Evolutionary conservation across 2,113 vertebrate species (phyloP), one percentile per base, ranked within the genome.

Genomic region (Circaetus gallicus): DNA sequence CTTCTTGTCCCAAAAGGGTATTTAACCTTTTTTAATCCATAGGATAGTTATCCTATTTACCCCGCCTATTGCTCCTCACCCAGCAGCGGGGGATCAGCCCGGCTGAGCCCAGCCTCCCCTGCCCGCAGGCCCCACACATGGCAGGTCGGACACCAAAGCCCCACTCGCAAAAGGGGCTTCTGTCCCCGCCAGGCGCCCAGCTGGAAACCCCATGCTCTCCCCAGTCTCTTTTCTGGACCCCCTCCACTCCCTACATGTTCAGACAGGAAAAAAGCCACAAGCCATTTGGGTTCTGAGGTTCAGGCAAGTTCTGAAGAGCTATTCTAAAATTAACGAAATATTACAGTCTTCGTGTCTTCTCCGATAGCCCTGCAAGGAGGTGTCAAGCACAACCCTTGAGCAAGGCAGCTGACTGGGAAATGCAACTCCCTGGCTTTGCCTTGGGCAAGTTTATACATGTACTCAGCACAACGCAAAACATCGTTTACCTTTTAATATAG

Each of bases 371-470:
- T 85, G 66, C 69, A 42, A 79, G 50, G 65, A 53, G 89, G 88
- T 32, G 65, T 65, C 69, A 56, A 56, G 70, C 56, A 13, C 65
- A 84, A 42, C 25, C 36, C 61, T 3, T 19, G 61, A 76, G 69
- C 34, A 84, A 63, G 66, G 56, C 86, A 93, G 89, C 83, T 95
- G 94, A 82, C 65, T 58, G 74, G 66, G 82, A 95, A 95, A 95
- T 32, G 81, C 78, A 95, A 86, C 53, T 94, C 94, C 73, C 50
- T 22, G 55, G 52, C 73, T 87, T 89, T 42, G 81, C 95, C 95
- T 29, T 24, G 78, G 86, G 89, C 86, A 87, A 62, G 93, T 91
- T 80, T 66, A 77, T 29, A 82, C 95, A 73, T 58, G 81, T 50
- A 78, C 63, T 79, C 1, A 0, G 67, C 86, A 62, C 66, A 85